Conservation (phyloP, 2,797 vertebrate genomes). For the Myotis findleyi region DNA sequence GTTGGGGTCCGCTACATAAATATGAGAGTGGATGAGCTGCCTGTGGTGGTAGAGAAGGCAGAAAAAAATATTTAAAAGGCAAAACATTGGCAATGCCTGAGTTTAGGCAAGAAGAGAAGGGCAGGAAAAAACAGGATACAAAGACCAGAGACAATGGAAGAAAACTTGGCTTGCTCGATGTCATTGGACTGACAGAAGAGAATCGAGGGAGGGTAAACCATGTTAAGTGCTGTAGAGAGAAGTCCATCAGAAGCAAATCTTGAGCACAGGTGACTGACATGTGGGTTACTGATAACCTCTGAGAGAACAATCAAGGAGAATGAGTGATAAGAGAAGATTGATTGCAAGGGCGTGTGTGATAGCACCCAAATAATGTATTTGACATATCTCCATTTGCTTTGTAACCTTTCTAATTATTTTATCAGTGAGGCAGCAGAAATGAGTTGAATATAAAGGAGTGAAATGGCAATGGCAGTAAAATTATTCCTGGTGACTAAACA, state of each 20-base stretch:
- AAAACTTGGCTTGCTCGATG: neutral
- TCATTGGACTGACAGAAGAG: neutral
- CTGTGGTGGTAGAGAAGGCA: neutral
- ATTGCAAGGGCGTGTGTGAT: neutral
- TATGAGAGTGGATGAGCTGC: neutral
- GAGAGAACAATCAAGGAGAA: neutral
- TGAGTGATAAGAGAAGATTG: neutral
- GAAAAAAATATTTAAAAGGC: neutral
- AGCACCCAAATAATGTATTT: neutral
- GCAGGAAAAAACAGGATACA: neutral
- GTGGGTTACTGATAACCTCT: neutral
- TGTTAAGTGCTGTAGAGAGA: neutral
- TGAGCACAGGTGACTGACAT: neutral
- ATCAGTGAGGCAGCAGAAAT: constrained; percentile 26
- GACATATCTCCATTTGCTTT: neutral
- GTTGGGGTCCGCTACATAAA: neutral
- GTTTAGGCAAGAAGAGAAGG: neutral
- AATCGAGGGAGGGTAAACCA: neutral
- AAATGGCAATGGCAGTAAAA: neutral
- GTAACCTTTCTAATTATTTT: constrained; percentile 22
- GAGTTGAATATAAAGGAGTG: constrained; percentile 13
- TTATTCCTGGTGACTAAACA: neutral
- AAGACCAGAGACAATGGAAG: neutral
- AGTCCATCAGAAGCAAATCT: neutral
- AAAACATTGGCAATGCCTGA: neutral